These are phyloP conservation scores for Cygnus buccinator DNA, from an alignment of 2,113 vertebrate species.

Conservation along the genomic window DNA sequence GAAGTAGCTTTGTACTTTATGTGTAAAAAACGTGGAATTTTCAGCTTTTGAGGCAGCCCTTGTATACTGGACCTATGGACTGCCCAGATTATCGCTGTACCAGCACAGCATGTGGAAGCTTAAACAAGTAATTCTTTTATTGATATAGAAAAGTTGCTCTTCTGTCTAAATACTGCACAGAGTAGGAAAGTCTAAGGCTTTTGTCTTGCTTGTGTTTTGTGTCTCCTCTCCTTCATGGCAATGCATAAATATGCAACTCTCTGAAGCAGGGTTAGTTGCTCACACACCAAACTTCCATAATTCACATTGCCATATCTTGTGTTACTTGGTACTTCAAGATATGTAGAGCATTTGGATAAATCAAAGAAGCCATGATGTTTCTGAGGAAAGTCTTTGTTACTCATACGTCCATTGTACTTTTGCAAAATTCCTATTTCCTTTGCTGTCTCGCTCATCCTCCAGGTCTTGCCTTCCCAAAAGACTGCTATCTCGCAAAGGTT, in stretches of 20 bases:
- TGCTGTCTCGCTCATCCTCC: neutral
- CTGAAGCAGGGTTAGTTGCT: neutral
- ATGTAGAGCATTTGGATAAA: neutral
- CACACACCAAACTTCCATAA: neutral
- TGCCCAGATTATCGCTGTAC: slow-evolving; percentile 9
- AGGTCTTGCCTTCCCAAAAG: neutral
- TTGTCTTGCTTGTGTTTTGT: neutral
- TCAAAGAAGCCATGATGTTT: neutral
- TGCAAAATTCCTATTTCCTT: neutral
- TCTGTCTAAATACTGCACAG: neutral
- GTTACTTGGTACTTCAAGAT: neutral
- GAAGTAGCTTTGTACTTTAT: slow-evolving; percentile 34
- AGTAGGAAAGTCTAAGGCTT: neutral
- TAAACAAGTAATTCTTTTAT: slow-evolving; percentile 14
- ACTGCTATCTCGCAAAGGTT: neutral
- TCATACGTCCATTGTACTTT: neutral
- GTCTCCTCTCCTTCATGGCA: neutral
- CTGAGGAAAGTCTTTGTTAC: neutral
- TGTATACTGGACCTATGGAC: slow-evolving; percentile 39
- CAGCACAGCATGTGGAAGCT: neutral
- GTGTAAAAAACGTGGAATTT: neutral
- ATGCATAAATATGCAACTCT: neutral
- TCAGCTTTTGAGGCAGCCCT: neutral
- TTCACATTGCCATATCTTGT: neutral
- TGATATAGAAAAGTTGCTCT: neutral